Evolutionary conservation across 2,888 invertebrate genomes (phyloP).

Genomic region (Pharmacophagus antenor): DNA sequence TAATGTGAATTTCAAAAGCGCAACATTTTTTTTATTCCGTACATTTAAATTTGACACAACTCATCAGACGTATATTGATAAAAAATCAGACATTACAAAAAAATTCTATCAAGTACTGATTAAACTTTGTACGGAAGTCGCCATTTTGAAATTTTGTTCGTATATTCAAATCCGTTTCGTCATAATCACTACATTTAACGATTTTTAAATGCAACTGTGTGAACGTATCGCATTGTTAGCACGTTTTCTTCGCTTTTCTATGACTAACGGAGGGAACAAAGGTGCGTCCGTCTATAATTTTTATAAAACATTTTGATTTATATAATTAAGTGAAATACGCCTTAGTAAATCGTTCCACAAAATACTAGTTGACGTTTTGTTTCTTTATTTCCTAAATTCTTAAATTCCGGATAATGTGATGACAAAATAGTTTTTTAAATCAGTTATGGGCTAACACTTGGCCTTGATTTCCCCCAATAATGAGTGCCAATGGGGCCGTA

Average conservation of each 20-base stretch:
- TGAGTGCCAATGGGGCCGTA: too few species aligned
- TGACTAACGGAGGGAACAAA: slow-evolving; percentile 38
- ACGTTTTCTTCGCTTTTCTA: slow-evolving; percentile 44
- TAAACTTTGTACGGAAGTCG: not conserved
- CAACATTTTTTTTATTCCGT: too few species aligned
- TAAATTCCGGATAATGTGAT: too few species aligned
- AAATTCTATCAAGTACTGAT: not conserved
- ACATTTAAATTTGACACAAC: too few species aligned
- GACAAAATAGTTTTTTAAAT: too few species aligned
- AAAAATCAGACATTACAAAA: too few species aligned
- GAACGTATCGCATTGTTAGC: slow-evolving; percentile 34
- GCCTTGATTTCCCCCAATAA: too few species aligned
- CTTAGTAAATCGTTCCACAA: not conserved
- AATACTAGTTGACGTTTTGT: not conserved
- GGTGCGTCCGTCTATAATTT: slow-evolving; percentile 37
- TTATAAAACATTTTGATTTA: slow-evolving; percentile 44
- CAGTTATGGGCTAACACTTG: too few species aligned
- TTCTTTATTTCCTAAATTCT: too few species aligned
- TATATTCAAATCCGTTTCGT: not conserved
- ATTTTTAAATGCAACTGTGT: slow-evolving; percentile 22
- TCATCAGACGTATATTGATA: too few species aligned
- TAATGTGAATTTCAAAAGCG: too few species aligned
- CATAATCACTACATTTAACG: slow-evolving; percentile 18
- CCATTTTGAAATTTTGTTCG: not conserved
- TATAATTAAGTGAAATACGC: slow-evolving; percentile 23